phyloP scores from a whole-genome alignment of 2,113 vertebrate genomes.

The Axis porcinus region DNA sequence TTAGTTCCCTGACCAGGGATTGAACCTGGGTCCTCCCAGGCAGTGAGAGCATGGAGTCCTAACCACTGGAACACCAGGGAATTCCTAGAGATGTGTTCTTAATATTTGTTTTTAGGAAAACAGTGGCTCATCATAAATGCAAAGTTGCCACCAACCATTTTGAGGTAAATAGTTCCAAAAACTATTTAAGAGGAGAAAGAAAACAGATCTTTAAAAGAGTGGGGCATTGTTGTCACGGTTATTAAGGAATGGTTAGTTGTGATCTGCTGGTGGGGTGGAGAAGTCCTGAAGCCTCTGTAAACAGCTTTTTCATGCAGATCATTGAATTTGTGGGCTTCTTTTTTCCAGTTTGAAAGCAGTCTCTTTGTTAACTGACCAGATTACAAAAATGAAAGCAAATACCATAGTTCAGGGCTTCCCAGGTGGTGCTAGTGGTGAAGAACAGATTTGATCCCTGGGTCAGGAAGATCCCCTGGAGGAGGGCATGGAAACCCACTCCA shows the following conservation, averaged over 20 bases:
- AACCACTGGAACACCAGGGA: background rate
- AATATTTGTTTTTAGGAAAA: conserved; percentile 26
- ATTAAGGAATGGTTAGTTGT: conserved; percentile 18
- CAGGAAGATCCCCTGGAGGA: background rate
- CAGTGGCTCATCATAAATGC: background rate
- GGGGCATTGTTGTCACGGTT: background rate
- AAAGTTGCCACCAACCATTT: background rate
- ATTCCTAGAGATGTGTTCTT: background rate
- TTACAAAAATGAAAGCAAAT: background rate
- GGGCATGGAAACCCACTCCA: background rate
- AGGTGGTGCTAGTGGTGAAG: background rate
- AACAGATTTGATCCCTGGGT: background rate
- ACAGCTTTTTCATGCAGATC: background rate
- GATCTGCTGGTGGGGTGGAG: background rate
- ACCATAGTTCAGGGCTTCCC: background rate
- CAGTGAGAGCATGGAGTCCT: background rate
- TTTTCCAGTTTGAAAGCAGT: background rate
- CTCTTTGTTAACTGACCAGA: background rate
- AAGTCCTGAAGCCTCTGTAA: background rate
- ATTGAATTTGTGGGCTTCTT: background rate
- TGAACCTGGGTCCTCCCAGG: background rate
- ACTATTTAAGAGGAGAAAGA: background rate
- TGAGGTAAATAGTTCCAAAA: background rate
- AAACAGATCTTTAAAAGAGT: background rate
- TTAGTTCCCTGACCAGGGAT: background rate